Evolutionary conservation across 2,797 vertebrate genomes (phyloP).

Genomic region (Chelon auratus): DNA sequence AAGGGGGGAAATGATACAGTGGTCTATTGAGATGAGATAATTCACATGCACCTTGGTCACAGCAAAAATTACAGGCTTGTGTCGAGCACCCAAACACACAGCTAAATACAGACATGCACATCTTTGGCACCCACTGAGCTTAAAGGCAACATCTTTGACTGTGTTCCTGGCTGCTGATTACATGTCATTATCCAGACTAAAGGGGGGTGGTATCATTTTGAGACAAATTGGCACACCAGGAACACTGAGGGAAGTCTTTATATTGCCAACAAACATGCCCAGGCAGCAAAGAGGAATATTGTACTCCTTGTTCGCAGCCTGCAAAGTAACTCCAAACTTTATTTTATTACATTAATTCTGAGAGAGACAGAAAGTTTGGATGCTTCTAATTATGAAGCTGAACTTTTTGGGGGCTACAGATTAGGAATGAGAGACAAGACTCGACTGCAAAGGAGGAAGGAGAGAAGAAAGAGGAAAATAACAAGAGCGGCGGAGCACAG

Average conservation of each 20-base stretch:
- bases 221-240: constrained; percentile 64
- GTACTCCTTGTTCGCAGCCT: constrained; percentile 30
- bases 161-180: constrained; percentile 57
- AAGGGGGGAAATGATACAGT: constrained; percentile 7
- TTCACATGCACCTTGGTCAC: constrained; percentile 31
- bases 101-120: constrained; percentile 37
- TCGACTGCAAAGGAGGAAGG: constrained; percentile 21
- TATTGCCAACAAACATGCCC: constrained; percentile 52
- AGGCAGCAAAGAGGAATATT: constrained; percentile 44
- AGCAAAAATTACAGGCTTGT: constrained; percentile 40
- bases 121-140: constrained; percentile 44
- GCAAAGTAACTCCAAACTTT: constrained; percentile 43
- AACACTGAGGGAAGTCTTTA: constrained; percentile 50
- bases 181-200: constrained; percentile 52
- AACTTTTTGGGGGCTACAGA: constrained; percentile 36
- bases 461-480: constrained; percentile 30
- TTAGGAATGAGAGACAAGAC: constrained; percentile 38
- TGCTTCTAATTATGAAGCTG: constrained; percentile 45
- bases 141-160: constrained; percentile 45
- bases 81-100: constrained; percentile 28
- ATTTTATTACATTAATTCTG: constrained; percentile 31
- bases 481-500: constrained; percentile 23
- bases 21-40: constrained; percentile 21
- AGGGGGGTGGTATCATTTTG: constrained; percentile 57
- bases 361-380: constrained; percentile 23